Evolutionary conservation across 2,797 vertebrate species (phyloP).

Genomic region (Pelodytes ibericus): DNA sequence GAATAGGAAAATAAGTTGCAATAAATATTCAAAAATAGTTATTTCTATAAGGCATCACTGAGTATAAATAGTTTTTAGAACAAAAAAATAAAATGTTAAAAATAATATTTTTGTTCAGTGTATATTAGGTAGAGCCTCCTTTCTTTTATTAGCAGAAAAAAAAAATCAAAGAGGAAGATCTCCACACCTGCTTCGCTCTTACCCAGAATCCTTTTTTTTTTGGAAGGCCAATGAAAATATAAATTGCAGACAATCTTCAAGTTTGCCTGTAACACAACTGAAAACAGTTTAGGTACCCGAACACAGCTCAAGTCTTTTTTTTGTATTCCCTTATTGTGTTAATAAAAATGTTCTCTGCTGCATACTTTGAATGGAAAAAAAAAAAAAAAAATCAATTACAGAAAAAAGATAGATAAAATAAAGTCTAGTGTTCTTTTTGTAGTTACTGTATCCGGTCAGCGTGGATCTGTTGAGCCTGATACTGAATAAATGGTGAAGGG

Average conservation of each 20-base stretch:
- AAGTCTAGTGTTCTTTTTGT: slow-evolving; percentile 47
- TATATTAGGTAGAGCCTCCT: slow-evolving; percentile 42
- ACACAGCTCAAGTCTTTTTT: slow-evolving; percentile 53
- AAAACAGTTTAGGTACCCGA: slow-evolving; percentile 60
- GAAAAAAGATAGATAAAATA: background rate
- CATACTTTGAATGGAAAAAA: slow-evolving; percentile 44
- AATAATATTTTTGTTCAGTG: slow-evolving; percentile 55
- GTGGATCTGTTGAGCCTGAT: slow-evolving; percentile 87
- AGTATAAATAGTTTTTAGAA: slow-evolving; percentile 70
- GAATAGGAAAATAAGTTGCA: slow-evolving; percentile 60
- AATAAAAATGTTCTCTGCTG: slow-evolving; percentile 49
- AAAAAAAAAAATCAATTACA: slow-evolving; percentile 1
- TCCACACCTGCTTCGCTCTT: background rate
- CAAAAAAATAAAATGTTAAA: slow-evolving; percentile 51
- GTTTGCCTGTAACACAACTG: slow-evolving; percentile 65
- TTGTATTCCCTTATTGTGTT: slow-evolving; percentile 20
- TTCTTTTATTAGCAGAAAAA: slow-evolving; percentile 2
- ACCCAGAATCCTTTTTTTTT: slow-evolving; percentile 23
- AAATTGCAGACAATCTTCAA: slow-evolving; percentile 57
- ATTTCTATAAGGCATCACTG: slow-evolving; percentile 73
- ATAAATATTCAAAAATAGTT: slow-evolving; percentile 71
- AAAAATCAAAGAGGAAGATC: background rate
- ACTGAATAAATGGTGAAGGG: slow-evolving; percentile 82
- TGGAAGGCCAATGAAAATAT: slow-evolving; percentile 31
- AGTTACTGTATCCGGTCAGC: slow-evolving; percentile 89